phyloP scores from a whole-genome alignment of 1,140 invertebrate species.

The Vollenhovia emeryi region DNA sequence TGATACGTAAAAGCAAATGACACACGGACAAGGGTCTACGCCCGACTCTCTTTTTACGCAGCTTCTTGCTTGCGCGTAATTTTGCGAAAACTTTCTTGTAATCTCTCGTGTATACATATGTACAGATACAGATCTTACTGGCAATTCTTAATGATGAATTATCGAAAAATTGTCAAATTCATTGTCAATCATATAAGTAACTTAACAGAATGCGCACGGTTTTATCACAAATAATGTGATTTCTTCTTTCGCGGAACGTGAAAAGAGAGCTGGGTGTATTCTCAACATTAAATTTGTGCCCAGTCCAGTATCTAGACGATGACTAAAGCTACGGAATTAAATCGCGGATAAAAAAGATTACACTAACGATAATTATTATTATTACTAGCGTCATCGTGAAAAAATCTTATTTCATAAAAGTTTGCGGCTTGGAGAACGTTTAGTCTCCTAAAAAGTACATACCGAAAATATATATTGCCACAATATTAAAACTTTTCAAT shows the following conservation, averaged over 20 bases:
- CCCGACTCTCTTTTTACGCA: too few species aligned
- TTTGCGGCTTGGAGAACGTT: slow-evolving; percentile 26
- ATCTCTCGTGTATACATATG: too few species aligned
- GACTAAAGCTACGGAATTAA: slow-evolving; percentile 40
- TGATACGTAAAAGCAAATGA: background rate
- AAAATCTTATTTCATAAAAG: slow-evolving; percentile 36
- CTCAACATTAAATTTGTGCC: slow-evolving; percentile 12
- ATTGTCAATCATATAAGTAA: too few species aligned
- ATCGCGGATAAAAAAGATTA: slow-evolving; percentile 31
- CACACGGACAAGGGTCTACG: background rate
- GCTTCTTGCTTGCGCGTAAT: too few species aligned
- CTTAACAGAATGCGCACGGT: too few species aligned
- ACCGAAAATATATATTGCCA: slow-evolving; percentile 57
- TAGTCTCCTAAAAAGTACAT: slow-evolving; percentile 20
- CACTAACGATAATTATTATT: slow-evolving; percentile 22
- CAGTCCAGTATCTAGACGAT: slow-evolving; percentile 1
- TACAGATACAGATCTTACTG: too few species aligned
- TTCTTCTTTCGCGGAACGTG: too few species aligned
- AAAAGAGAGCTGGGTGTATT: too few species aligned
- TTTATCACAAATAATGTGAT: too few species aligned
- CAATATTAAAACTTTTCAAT: slow-evolving; percentile 44
- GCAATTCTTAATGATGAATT: too few species aligned
- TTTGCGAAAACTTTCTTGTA: too few species aligned
- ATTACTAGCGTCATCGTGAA: background rate
- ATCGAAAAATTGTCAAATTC: too few species aligned